These are phyloP conservation scores for Agrotis clavis DNA, from an alignment of 2,888 invertebrate species.

Conservation along the genomic window DNA sequence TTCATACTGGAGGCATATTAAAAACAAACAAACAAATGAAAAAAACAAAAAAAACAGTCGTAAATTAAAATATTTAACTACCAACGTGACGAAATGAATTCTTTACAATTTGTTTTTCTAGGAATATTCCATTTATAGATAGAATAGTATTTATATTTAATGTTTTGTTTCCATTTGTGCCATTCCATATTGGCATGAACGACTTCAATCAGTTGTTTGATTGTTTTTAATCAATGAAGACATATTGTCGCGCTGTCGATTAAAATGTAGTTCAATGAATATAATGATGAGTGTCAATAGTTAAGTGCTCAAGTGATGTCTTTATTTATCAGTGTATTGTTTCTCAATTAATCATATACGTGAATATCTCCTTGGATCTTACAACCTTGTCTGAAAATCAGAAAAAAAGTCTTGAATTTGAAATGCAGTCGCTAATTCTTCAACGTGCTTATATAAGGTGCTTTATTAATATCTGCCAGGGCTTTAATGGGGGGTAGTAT, in stretches of 20 bases:
- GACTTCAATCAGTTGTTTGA: slow-evolving; percentile 48
- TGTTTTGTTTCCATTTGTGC: slow-evolving; percentile 18
- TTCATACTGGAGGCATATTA: slow-evolving; percentile 7
- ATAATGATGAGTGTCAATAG: slow-evolving; percentile 15
- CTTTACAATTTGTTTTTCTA: slow-evolving; percentile 3
- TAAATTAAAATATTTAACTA: slow-evolving; percentile 12
- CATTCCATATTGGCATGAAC: slow-evolving; percentile 33
- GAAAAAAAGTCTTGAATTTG: background rate
- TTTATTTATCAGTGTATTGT: slow-evolving; percentile 10
- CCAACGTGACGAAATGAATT: slow-evolving; percentile 8
- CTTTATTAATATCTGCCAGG: too few species aligned
- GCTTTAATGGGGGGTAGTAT: too few species aligned
- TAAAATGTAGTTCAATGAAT: slow-evolving; percentile 32
- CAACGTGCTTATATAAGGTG: too few species aligned
- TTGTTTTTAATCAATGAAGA: slow-evolving; percentile 57
- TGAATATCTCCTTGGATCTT: background rate
- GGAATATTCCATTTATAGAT: background rate
- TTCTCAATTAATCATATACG: background rate
- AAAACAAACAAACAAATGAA: slow-evolving; percentile 48
- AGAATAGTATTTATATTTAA: slow-evolving; percentile 14
- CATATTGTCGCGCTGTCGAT: slow-evolving; percentile 26
- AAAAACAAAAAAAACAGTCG: slow-evolving; percentile 21
- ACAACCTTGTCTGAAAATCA: background rate
- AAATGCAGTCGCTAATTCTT: background rate
- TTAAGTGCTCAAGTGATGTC: slow-evolving; percentile 8